phyloP scores from a whole-genome alignment of 2,888 invertebrate genomes.

The Diploptera punctata region DNA sequence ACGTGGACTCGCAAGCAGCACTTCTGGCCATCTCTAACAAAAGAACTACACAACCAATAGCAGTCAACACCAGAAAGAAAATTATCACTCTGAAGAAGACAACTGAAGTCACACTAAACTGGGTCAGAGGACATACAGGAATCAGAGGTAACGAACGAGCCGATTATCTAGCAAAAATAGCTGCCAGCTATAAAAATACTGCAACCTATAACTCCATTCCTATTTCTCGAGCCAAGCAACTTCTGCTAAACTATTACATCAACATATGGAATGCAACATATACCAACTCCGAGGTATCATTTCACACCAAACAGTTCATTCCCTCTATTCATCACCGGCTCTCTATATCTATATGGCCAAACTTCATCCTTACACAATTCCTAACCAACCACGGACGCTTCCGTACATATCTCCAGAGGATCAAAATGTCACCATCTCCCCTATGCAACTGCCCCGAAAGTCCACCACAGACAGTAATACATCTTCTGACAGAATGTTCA shows the following conservation, averaged over 20 bases:
- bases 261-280: neutral
- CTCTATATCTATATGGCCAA: neutral
- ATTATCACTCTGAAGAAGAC: neutral
- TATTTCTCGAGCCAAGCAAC: neutral
- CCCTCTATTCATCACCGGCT: neutral
- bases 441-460: neutral
- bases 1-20: neutral
- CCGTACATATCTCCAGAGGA: neutral
- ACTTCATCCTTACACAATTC: neutral
- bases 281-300: neutral
- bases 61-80: no score
- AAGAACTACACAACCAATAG: neutral
- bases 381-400: neutral
- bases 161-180: neutral
- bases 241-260: neutral
- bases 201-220: neutral
- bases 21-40: neutral
- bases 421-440: neutral
- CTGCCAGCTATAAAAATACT: neutral
- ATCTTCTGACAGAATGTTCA: neutral
- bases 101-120: neutral
- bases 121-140: neutral
- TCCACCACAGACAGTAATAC: neutral
- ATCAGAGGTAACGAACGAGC: neutral
- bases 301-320: no score